Evolutionary conservation across 2,888 invertebrate genomes (phyloP).

Genomic region (Crematogaster levior): DNA sequence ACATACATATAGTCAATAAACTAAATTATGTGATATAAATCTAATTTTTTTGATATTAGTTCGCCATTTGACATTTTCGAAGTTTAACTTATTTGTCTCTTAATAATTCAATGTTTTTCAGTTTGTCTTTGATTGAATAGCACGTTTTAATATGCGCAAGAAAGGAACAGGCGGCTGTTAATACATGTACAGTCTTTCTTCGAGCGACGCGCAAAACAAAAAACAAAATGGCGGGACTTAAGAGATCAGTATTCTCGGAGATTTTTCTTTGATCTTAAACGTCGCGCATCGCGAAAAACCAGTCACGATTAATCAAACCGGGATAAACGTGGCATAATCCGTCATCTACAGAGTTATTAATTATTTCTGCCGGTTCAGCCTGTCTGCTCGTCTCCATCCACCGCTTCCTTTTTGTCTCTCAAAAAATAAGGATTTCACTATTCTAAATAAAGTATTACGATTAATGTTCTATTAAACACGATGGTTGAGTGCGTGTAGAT

Average conservation of each 20-base stretch:
- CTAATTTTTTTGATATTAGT: not conserved
- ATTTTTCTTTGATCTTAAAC: constrained; percentile 42
- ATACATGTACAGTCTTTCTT: not conserved
- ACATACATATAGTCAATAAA: no score
- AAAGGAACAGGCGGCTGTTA: not conserved
- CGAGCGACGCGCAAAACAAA: not conserved
- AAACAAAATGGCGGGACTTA: not conserved
- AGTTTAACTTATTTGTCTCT: not conserved
- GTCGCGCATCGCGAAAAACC: constrained; percentile 33
- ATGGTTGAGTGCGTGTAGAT: not conserved
- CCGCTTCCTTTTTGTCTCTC: not conserved
- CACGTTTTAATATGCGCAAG: not conserved
- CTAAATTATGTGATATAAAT: not conserved
- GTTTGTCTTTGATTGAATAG: not conserved
- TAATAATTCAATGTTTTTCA: not conserved
- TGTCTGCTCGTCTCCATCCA: constrained; percentile 1
- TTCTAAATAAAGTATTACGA: constrained; percentile 41
- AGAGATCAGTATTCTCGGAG: not conserved
- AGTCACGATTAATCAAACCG: constrained; percentile 49
- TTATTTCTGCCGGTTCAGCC: constrained; percentile 38
- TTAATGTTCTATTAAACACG: constrained; percentile 32
- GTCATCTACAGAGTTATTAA: constrained; percentile 55
- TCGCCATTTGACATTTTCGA: not conserved
- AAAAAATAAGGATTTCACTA: no score
- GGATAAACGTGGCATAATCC: constrained; percentile 33